Evolutionary conservation across 2,888 invertebrate genomes (phyloP).

Genomic region (Acanthosoma haemorrhoidale): DNA sequence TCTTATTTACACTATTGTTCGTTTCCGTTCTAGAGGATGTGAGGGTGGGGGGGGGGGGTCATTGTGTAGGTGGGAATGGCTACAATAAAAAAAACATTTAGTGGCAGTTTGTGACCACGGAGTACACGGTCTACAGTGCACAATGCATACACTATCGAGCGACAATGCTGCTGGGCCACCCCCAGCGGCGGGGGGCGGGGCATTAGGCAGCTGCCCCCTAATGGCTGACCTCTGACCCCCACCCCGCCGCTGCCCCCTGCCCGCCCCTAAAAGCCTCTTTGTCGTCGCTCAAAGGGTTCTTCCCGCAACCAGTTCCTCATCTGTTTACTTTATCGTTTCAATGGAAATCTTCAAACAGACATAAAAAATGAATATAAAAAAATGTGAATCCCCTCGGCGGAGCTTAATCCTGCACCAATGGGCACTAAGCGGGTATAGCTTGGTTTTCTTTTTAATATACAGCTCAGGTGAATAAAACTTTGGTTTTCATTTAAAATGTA

Average conservation of each 20-base stretch:
- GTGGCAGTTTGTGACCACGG: no score
- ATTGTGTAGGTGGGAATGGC: no score
- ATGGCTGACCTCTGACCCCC: constrained; percentile 30
- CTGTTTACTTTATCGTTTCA: no score
- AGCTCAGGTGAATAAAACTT: background rate
- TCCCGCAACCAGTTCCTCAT: background rate
- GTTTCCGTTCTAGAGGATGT: no score
- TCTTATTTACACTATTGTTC: no score
- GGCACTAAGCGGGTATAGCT: background rate
- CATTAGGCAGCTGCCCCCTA: constrained; percentile 25
- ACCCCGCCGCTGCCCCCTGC: background rate
- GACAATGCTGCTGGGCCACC: background rate
- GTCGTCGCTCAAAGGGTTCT: no score
- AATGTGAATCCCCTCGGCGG: no score
- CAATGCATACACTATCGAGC: background rate
- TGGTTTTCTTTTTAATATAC: background rate
- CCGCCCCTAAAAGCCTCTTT: background rate
- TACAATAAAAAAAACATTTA: no score
- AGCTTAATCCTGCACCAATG: background rate
- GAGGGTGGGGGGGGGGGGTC: no score
- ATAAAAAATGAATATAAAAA: no score
- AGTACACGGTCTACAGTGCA: background rate
- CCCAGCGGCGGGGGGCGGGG: constrained; percentile 5
- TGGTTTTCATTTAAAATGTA: no score
- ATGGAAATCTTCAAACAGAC: no score